Base-by-base conservation (phyloP, 1,140 invertebrate genomes). In the Drosophila pachea region DNA sequence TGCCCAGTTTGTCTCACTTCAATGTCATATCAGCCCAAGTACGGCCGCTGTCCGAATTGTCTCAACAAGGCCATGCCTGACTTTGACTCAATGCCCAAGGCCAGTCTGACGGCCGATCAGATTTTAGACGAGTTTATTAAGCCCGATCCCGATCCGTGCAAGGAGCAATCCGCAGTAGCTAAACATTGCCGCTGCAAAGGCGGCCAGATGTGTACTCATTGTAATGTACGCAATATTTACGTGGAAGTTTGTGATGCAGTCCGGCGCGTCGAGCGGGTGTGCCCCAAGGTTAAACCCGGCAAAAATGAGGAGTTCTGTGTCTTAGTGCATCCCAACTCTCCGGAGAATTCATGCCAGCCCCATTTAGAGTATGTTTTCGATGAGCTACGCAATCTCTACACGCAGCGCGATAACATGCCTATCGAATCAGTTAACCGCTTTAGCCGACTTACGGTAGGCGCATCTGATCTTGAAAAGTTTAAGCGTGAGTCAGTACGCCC, bases 201-300 rank as follows among this genome's bases (percentile, higher is more conserved):
- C 8, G 55, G 9, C 7, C 69, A 60, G 7, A 0, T 56, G 0
- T 88, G 87, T 32, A 56, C 73, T 8, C 83, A 86, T 71, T 88
- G 87, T 5, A 73, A 84, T 6, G 78, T 88, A 7, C 70, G 76
- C 2, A 72, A 62, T 8, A 50, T 86, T 4, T 89, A 84, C 48
- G 52, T 31, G 2, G 70, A 84, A 11, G 47, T 88, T 2, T 76
- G 79, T 5, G 12, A 31, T 5, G n/a, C 38, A 2, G 16, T 0
- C 0, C 4, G 4, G 4, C 29, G 12, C 11, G 0, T 5, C 12
- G 3, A 0, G 4, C 8, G 14, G 0, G 6, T 47, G 0, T 65
- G 69, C 14, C 29, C 63, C 6, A 16, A 32, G 6, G 65, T 69
- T 1, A 11, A 59, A 8, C 36, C 56, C 11, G 45, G 43, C 0